A percentile compares a stretch with the other conserved stretches of the same genome.
These are phyloP conservation scores for Xestobium rufovillosum DNA, from an alignment of 2,888 invertebrate species.

Conservation along the genomic window DNA sequence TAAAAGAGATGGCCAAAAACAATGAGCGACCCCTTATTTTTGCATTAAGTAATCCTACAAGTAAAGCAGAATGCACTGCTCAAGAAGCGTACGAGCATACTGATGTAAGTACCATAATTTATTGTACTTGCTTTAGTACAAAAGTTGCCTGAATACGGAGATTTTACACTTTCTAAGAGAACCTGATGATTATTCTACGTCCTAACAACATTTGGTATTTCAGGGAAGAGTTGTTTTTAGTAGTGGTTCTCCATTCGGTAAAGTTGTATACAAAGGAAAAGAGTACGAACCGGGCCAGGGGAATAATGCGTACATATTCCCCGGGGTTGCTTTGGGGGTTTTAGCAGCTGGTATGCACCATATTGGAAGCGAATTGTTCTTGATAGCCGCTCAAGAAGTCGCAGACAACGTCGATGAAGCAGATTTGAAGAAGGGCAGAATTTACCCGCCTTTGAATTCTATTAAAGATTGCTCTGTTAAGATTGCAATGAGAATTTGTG, in stretches of 20 bases:
- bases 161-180: no score
- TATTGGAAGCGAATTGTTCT: conserved; percentile 81
- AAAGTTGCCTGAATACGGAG: no score
- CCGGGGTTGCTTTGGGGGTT: conserved; percentile 83
- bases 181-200: no score
- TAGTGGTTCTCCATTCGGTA: conserved; percentile 86
- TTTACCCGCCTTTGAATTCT: neutral
- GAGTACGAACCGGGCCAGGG: conserved; percentile 84
- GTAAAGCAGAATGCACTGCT: conserved; percentile 97
- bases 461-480: neutral
- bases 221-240: conserved; percentile 81
- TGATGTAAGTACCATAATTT: conserved; percentile 52
- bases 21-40: conserved; percentile 91
- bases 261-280: conserved; percentile 67
- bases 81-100: conserved; percentile 88
- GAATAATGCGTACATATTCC: conserved; percentile 92
- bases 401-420: neutral
- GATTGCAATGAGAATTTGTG: conserved; percentile 1
- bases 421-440: neutral
- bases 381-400: conserved; percentile 69
- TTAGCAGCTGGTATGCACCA: conserved; percentile 76
- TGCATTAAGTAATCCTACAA: conserved; percentile 96
- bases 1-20: conserved; percentile 77
- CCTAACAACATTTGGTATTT: conserved; percentile 1
- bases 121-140: no score